phyloP scores from a whole-genome alignment of 1,140 invertebrate species.

The Bombus sylvicola region DNA sequence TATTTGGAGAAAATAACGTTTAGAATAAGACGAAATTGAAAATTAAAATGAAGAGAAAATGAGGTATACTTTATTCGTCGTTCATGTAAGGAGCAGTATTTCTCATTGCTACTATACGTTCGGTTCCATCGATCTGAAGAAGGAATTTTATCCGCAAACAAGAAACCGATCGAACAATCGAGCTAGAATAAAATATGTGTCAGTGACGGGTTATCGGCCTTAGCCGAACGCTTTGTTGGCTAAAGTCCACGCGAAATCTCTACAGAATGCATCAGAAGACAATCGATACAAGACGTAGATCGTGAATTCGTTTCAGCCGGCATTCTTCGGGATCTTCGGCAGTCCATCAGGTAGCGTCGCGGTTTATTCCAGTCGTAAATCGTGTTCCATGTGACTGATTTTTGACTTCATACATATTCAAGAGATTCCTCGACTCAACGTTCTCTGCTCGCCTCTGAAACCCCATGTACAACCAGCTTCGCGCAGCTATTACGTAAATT shows the following conservation, averaged over 20 bases:
- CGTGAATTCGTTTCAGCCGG: not conserved
- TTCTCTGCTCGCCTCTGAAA: not conserved
- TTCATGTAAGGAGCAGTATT: not conserved
- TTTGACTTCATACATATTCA: slow-evolving; percentile 53
- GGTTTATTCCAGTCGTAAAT: slow-evolving; percentile 38
- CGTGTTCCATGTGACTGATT: slow-evolving; percentile 16
- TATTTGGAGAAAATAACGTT: not conserved
- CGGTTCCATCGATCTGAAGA: not conserved
- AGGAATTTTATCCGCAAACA: not conserved
- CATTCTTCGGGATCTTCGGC: not conserved
- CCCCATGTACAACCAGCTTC: not conserved
- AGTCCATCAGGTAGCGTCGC: slow-evolving; percentile 31
- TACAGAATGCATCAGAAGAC: not conserved
- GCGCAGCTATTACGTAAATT: slow-evolving; percentile 7
- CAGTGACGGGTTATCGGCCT: slow-evolving; percentile 17
- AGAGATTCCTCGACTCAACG: slow-evolving; percentile 5
- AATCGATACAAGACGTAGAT: slow-evolving; percentile 34
- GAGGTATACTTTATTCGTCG: not conserved
- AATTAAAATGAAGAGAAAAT: not conserved
- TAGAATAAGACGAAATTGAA: not conserved
- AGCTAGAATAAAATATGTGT: slow-evolving; percentile 1
- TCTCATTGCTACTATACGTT: not conserved
- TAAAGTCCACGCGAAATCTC: slow-evolving; percentile 24
- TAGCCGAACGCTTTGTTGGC: slow-evolving; percentile 13
- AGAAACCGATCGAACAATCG: not conserved